Percentiles rank a stretch among this genome's conserved stretches.
These are phyloP conservation scores for Lycia hirtaria DNA, from an alignment of 2,888 invertebrate species.

Conservation along the genomic window DNA sequence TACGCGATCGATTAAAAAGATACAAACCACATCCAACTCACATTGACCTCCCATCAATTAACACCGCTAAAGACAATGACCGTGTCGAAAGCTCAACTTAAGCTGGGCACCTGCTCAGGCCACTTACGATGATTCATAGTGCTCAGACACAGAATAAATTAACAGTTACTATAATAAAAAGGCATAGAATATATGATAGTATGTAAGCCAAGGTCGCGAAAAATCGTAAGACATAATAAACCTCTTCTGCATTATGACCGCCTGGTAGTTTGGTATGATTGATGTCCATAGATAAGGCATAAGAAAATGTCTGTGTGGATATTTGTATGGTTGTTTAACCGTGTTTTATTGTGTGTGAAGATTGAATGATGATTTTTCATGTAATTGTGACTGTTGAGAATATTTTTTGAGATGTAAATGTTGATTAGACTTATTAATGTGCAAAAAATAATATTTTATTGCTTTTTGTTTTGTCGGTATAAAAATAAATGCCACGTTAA, in stretches of 20 bases:
- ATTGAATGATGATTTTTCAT: constrained; percentile 22
- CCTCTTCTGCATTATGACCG: constrained; percentile 46
- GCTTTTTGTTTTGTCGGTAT: not conserved
- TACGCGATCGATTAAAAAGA: constrained; percentile 21
- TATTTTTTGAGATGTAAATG: not conserved
- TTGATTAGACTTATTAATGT: constrained; percentile 6
- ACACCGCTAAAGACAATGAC: constrained; percentile 3
- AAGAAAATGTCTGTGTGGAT: constrained; percentile 39
- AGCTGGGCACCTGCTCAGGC: constrained; percentile 37
- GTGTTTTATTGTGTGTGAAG: constrained; percentile 32
- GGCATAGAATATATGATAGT: not conserved
- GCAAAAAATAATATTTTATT: not conserved
- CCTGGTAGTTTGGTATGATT: constrained; percentile 57
- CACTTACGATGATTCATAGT: constrained; percentile 52
- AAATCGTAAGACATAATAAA: constrained; percentile 43
- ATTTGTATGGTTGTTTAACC: constrained; percentile 35
- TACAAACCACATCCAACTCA: not conserved
- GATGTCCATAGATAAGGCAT: constrained; percentile 47
- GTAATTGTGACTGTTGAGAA: constrained; percentile 15
- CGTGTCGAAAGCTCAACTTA: constrained; percentile 34
- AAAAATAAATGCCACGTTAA: too few species aligned
- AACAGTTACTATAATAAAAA: not conserved
- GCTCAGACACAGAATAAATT: constrained; percentile 1
- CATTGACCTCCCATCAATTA: constrained; percentile 26
- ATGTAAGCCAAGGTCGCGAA: constrained; percentile 49